These are phyloP conservation scores for Metopia argyrocephala DNA, from an alignment of 2,888 invertebrate species.

Conservation along the genomic window DNA sequence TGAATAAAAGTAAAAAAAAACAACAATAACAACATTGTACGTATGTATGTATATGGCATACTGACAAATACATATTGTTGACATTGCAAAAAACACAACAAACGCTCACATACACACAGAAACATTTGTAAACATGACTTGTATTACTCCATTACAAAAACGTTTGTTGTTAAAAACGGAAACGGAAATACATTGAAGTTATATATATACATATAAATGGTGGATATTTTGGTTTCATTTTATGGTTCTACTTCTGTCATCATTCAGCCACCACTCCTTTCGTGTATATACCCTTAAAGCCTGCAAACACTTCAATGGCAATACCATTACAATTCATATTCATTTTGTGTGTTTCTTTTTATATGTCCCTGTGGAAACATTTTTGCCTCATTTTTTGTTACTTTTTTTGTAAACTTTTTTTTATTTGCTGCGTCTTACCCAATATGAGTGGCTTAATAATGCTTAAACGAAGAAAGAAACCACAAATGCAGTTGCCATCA, in stretches of 20 bases:
- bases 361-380: slow-evolving; percentile 34
- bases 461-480: background rate
- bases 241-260: slow-evolving; percentile 50
- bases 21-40: background rate
- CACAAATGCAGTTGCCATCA: background rate
- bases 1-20: background rate
- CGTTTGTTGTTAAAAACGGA: slow-evolving; percentile 55
- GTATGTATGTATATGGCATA: no score
- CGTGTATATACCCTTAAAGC: background rate
- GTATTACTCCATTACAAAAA: slow-evolving; percentile 27
- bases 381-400: background rate
- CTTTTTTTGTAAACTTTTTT: slow-evolving; percentile 9
- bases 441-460: background rate
- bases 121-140: slow-evolving; percentile 19
- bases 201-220: no score
- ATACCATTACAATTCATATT: slow-evolving; percentile 44
- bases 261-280: slow-evolving; percentile 1
- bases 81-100: background rate
- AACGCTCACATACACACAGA: no score
- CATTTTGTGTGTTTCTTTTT: slow-evolving; percentile 52
- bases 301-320: background rate
- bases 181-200: slow-evolving; percentile 64
- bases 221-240: slow-evolving; percentile 59
- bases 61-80: background rate
- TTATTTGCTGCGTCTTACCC: background rate